phyloP scores from a whole-genome alignment of 2,113 vertebrate genomes.

The Anas platyrhynchos region DNA sequence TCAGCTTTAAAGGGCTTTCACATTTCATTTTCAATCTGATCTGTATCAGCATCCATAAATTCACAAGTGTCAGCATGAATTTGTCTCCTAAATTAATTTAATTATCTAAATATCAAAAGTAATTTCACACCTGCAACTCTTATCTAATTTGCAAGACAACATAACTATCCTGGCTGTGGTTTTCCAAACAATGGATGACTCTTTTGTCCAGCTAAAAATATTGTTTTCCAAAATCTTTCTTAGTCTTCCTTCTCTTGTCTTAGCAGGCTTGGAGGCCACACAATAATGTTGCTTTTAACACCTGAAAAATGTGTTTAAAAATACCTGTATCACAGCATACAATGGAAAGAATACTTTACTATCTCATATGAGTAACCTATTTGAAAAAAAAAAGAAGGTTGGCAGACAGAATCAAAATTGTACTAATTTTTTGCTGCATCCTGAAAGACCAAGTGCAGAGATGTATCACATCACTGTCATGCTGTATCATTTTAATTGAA shows the following conservation, averaged over 20 bases:
- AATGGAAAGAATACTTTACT: neutral
- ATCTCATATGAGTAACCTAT: neutral
- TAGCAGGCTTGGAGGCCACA: neutral
- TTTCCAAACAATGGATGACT: neutral
- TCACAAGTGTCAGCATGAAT: constrained; percentile 26
- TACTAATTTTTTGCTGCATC: neutral
- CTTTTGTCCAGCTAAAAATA: neutral
- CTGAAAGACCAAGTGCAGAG: constrained; percentile 24
- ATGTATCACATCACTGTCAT: constrained; percentile 23
- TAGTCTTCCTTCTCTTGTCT: neutral
- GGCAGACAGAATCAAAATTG: neutral
- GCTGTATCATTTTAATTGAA: constrained; percentile 19
- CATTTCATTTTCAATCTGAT: constrained; percentile 10
- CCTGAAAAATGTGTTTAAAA: neutral
- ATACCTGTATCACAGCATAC: neutral
- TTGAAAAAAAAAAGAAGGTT: neutral
- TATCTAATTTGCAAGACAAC: neutral
- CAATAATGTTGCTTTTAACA: neutral
- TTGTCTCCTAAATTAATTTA: constrained; percentile 51
- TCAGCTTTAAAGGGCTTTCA: neutral
- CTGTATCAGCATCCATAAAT: neutral
- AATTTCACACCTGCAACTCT: constrained; percentile 50
- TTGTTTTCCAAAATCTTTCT: neutral
- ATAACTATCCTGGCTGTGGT: neutral
- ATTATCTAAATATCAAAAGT: constrained; percentile 53